Base-by-base conservation (phyloP, 1,140 invertebrate genomes). In the Octopus bimaculoides region DNA sequence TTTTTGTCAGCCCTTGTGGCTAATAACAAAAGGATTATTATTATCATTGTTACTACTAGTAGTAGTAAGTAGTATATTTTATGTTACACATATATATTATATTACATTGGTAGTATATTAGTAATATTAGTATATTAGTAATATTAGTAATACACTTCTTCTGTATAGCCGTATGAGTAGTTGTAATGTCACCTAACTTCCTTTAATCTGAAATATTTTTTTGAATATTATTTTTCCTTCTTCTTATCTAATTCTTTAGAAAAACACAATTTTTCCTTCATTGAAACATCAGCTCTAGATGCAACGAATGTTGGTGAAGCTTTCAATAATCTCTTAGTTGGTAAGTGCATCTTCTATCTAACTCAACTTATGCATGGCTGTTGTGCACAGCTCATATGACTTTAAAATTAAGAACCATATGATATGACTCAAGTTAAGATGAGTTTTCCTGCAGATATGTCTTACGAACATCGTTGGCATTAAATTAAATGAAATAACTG, bases 291-390 rank as follows among this genome's bases (percentile, higher is more conserved):
- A 83, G 98, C 98, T 83, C 92, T 99, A 88, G 98, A 99, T 92
- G 98, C 97, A 73, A 99, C 98, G 75, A 99, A 99, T 92, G 98
- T 99, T 85, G 98, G 99, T 92, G 96, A 96, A 85, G 98, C 98
- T 90, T 99, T 99, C 92, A 98, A 99, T 92, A 99, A 99, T 92
- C 99, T 99, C 92, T 93, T 99, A 91, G 98, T 97, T 92, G 97
- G 97, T 98, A 90, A 91, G 88, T 86, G 26, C 26, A 41, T 41
- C 26, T 41, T 41, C 26, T 41, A 41, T 10, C 61, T 61, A n/a
- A 77, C 52, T 55, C 52, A n/a, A n/a, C 17, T 14, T 41, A 80
- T 14, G 61, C 12, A 69, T 5, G n/a, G 56, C 1, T 14, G 4
- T 7, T 17, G 6, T 66, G 55, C 61, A n/a, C 7, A 53, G 14